These are phyloP conservation scores for Trachythela sp. DNA, from an alignment of 64 coral and sea anemone species.

Conservation along the genomic window DNA sequence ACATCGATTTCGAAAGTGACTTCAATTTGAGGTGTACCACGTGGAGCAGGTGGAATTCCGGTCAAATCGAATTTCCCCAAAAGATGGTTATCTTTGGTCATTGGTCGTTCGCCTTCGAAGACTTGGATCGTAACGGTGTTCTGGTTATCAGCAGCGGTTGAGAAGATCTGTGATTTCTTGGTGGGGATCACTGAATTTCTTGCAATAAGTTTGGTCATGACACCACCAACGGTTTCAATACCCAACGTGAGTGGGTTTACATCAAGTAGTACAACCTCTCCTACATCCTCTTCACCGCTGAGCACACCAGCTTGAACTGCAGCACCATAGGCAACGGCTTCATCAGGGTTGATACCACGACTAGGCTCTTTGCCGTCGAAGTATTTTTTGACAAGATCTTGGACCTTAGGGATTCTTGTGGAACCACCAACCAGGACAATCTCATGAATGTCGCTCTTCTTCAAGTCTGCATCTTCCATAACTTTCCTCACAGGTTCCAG, in stretches of 20 bases:
- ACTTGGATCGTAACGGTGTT: conserved; percentile 99
- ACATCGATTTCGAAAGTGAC: conserved; percentile 99
- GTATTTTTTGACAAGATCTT: conserved; percentile 81
- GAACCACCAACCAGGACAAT: conserved; percentile 99
- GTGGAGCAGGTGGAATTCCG: conserved; percentile 91
- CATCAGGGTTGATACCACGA: conserved; percentile 97
- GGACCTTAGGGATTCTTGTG: conserved; percentile 94
- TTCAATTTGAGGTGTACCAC: conserved; percentile 95
- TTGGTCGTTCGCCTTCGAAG: conserved; percentile 91
- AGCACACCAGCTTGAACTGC: conserved; percentile 97
- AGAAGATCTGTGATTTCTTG: conserved; percentile 97
- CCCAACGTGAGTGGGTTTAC: conserved; percentile 92
- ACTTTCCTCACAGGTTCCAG: conserved; percentile 84
- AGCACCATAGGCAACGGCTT: conserved; percentile 97
- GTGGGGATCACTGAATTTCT: conserved; percentile 97
- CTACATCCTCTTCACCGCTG: conserved; percentile 94
- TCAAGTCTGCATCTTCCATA: conserved; percentile 73
- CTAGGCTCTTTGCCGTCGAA: conserved; percentile 93
- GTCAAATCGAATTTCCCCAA: conserved; percentile 97
- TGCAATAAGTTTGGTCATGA: conserved; percentile 93
- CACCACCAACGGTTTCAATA: conserved; percentile 98
- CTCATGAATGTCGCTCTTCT: conserved; percentile 86
- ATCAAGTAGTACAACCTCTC: conserved; percentile 92
- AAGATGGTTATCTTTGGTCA: conserved; percentile 98
- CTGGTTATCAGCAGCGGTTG: conserved; percentile 98